Conservation (phyloP, 1,140 invertebrate genomes). For the Adoxophyes honmai region DNA sequence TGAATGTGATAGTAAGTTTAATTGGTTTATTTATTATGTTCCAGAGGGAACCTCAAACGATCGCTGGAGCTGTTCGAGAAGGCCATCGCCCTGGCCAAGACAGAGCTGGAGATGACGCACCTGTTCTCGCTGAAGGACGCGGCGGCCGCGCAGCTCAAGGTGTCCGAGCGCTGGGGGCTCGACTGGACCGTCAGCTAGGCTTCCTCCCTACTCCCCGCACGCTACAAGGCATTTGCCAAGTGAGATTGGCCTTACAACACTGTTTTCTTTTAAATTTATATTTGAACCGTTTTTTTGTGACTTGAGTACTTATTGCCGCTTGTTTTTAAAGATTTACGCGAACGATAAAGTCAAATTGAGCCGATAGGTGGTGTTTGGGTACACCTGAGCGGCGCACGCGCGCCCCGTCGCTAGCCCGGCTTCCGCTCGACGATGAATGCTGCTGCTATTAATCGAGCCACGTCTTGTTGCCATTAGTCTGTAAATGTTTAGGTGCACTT, state of each 20-base stretch:
- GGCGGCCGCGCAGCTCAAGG: conserved; percentile 89
- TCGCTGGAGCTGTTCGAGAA: conserved; percentile 93
- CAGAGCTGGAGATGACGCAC: conserved; percentile 91
- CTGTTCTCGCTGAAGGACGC: conserved; percentile 91
- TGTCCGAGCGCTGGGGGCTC: conserved; percentile 86
- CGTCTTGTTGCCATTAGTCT: conserved; percentile 5
- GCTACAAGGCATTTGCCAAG: conserved; percentile 14
- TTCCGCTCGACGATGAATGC: not conserved
- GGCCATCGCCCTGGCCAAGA: conserved; percentile 91
- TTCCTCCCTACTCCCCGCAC: not conserved
- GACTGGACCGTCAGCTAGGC: conserved; percentile 75
- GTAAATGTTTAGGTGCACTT: conserved; percentile 14
- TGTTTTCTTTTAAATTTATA: conserved; percentile 11
- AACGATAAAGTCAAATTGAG: not conserved
- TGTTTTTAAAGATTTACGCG: conserved; percentile 9
- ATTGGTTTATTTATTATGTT: conserved; percentile 69
- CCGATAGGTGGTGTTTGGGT: not conserved
- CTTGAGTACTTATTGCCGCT: conserved; percentile 12
- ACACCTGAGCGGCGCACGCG: not conserved
- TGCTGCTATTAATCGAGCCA: not conserved
- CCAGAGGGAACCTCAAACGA: conserved; percentile 88
- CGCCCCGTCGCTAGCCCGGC: not conserved
- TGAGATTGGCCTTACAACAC: conserved; percentile 14
- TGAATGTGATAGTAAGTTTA: too few species aligned
- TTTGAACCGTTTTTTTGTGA: conserved; percentile 15